Base-by-base conservation (phyloP, 2,113 vertebrate species). In the Upupa epops region DNA sequence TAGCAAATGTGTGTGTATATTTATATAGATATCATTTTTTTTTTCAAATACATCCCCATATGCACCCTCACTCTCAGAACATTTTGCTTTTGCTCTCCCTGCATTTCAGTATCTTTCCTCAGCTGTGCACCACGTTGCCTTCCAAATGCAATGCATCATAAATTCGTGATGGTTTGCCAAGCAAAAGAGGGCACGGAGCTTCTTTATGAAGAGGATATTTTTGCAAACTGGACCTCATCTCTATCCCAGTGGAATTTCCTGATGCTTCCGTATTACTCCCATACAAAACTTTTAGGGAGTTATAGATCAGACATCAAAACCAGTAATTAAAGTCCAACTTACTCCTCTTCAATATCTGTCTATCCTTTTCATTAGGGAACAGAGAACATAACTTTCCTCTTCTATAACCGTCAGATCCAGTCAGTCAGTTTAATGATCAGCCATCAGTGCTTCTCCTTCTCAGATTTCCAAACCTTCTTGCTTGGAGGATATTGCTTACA, bases 231-330 rank as follows among this genome's bases (percentile, higher is more conserved):
- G 97, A 97, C 97, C 91, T 97, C 96, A 88, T 95, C 95, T 97
- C 82, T 88, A 94, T 97, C 97, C 97, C 97, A 96, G 95, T 94
- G 97, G 97, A 98, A 97, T 96, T 96, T 97, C 92, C 91, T 97
- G 97, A 97, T 96, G 96, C 96, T 97, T 97, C 95, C 96, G 88
- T 96, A 95, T 95, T 96, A 92, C 92, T 95, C 84, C 96, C 7
- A 12, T 82, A 78, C 83, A 95, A 96, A 95, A 97, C 96, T 97
- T 97, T 97, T 79, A 97, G 95, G 95, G 96, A 97, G 91, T 95
- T 97, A 97, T 97, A 93, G 96, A 97, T 97, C 96, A 95, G 95
- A 95, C 90, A 96, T 97, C 95, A 97, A 96, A 97, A 97, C n/a
- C 88, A 91, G 88, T 97, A 97, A 97, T 97, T 97, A 97, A 97